Evolutionary conservation across 2,113 vertebrate genomes (phyloP).

Genomic region (Misgurnus mizolepis): DNA sequence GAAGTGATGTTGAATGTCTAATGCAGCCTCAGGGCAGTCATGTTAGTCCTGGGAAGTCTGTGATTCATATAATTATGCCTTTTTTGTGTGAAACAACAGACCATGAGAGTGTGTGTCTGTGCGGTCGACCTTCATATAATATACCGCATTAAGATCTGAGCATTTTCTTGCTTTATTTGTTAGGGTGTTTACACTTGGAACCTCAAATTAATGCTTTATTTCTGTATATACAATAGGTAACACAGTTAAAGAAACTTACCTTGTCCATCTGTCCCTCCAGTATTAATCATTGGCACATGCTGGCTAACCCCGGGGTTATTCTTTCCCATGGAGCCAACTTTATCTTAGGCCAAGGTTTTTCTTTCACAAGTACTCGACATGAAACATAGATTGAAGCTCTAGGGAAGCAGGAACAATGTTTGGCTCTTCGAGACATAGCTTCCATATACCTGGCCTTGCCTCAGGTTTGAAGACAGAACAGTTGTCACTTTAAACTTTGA

Average conservation of each 20-base stretch:
- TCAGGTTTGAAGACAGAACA: background rate
- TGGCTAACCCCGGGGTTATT: background rate
- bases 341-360: background rate
- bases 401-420: background rate
- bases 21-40: constrained; percentile 58
- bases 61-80: constrained; percentile 64
- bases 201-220: background rate
- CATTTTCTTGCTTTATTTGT: constrained; percentile 3
- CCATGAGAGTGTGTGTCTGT: constrained; percentile 33
- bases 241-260: background rate
- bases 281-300: background rate
- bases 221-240: background rate
- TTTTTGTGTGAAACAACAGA: constrained; percentile 33
- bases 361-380: background rate
- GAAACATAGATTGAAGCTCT: constrained; percentile 5
- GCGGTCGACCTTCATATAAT: constrained; percentile 22
- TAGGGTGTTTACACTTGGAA: background rate
- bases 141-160: constrained; percentile 19
- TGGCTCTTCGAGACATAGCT: background rate
- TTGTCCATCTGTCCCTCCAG: background rate
- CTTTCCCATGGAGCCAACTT: background rate
- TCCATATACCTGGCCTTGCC: background rate
- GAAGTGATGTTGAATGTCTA: constrained; percentile 64
- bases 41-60: constrained; percentile 57
- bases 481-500: constrained; percentile 1